Evolutionary conservation across 2,113 vertebrate genomes (phyloP), one percentile per base, ranked within the genome.

Genomic region (Percina caprodes): DNA sequence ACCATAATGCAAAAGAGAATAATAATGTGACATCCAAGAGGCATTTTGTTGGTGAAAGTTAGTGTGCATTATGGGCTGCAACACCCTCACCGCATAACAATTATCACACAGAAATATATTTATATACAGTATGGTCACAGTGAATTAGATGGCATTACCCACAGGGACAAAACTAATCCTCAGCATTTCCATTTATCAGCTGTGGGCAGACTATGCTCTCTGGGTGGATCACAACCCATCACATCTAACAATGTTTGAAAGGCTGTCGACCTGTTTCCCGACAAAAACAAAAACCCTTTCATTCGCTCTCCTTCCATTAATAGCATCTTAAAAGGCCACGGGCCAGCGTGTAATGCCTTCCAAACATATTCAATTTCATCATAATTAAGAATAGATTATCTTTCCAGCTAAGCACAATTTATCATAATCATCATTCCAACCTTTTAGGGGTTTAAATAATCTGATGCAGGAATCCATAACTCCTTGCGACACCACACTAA

Each of bases 361-460:
- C 59, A 87, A 92, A 94, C 89, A 92, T 90, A 88, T 93, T 91
- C 81, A 90, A 84, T 91, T 88, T 89, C 60, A 85, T 89, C 67
- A 86, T 94, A 91, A 95, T 94, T 94, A 93, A 92, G 92, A 93
- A 93, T 90, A 90, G 92, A 92, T 94, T 94, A 92, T 94, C 89
- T 87, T 80, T 90, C 86, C 77, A 69, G 48, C 49, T 54, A 59
- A 72, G 74, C 71, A 68, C 49, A 46, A 92, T 92, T 93, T 79
- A 92, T 94, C 92, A 94, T 89, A 91, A 93, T 91, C 84, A 89
- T 90, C 78, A 69, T 90, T 88, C 60, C 65, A 75, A 85, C 87
- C 89, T 90, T 91, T 93, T 85, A 91, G 69, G 74, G 85, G 60
- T 80, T 88, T 88, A 87, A 89, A 92, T 92, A 92, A 91, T 87